Evolutionary conservation across 2,113 vertebrate genomes (phyloP).

Genomic region (Ranitomeya variabilis): DNA sequence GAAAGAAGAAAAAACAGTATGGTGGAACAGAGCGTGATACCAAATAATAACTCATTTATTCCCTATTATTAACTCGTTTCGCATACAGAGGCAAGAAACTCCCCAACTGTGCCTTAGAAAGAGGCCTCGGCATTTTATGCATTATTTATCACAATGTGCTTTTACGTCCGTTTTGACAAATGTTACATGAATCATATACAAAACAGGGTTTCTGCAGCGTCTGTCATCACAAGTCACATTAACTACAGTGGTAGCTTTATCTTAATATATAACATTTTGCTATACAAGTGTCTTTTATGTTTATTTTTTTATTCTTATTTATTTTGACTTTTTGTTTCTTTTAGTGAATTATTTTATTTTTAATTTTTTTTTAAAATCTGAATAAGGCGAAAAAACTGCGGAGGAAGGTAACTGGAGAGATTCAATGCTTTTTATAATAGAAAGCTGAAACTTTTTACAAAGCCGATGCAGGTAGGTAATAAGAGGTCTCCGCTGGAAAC

Average conservation of each 20-base stretch:
- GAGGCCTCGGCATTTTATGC: not conserved
- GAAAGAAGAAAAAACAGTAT: not conserved
- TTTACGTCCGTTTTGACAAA: slow-evolving; percentile 12
- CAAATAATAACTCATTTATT: slow-evolving; percentile 29
- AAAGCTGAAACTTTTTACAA: not conserved
- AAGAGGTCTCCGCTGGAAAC: not conserved
- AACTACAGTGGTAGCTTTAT: not conserved
- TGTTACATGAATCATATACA: not conserved
- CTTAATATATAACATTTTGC: not conserved
- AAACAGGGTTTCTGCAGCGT: not conserved
- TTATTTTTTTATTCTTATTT: not conserved
- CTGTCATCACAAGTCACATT: not conserved
- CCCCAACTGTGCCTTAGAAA: not conserved
- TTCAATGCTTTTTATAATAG: not conserved
- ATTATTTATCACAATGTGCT: slow-evolving; percentile 28
- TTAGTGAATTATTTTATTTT: not conserved
- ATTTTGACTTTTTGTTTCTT: not conserved
- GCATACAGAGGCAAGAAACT: not conserved
- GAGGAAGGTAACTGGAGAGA: not conserved
- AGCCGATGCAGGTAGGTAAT: not conserved
- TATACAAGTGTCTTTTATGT: not conserved
- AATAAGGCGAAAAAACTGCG: not conserved
- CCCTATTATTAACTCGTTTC: slow-evolving; percentile 1
- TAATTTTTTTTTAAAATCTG: not conserved
- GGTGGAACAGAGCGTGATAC: not conserved